Conservation (phyloP, 2,797 vertebrate species). For the Hydrocynus forskahlii region DNA sequence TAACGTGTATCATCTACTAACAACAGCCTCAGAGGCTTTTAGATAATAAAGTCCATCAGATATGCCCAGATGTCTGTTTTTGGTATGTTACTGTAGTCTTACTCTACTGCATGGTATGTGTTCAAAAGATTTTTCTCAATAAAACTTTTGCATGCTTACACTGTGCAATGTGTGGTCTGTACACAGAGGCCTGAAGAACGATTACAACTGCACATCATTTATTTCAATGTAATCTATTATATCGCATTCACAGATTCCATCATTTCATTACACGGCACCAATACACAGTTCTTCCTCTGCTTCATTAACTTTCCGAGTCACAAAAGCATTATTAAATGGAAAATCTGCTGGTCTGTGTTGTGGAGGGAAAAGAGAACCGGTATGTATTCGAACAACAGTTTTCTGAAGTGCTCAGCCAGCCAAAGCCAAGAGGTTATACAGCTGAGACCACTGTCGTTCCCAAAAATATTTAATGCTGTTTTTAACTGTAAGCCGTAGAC, state of each 20-base stretch:
- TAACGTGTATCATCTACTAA: not conserved
- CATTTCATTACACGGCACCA: not conserved
- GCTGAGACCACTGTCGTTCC: not conserved
- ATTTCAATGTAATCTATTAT: not conserved
- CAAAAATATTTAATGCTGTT: too few species aligned
- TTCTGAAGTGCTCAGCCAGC: not conserved
- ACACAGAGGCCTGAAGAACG: not conserved
- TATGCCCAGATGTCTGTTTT: not conserved
- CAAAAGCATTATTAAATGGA: not conserved
- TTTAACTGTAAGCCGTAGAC: not conserved
- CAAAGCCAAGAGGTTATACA: not conserved
- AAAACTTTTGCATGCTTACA: not conserved
- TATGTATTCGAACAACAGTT: not conserved
- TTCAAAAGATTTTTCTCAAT: too few species aligned
- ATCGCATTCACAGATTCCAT: not conserved
- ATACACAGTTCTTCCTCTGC: not conserved
- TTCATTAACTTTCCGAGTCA: not conserved
- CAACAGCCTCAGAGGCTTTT: not conserved
- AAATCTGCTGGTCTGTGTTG: not conserved
- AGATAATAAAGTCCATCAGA: not conserved
- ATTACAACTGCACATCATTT: not conserved
- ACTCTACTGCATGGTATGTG: too few species aligned
- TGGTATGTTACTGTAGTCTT: not conserved
- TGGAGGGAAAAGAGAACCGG: not conserved
- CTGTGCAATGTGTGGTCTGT: not conserved